Evolutionary conservation across 1,140 invertebrate genomes (phyloP), one percentile per base, ranked within the genome.

Genomic region (Platyura marginata): DNA sequence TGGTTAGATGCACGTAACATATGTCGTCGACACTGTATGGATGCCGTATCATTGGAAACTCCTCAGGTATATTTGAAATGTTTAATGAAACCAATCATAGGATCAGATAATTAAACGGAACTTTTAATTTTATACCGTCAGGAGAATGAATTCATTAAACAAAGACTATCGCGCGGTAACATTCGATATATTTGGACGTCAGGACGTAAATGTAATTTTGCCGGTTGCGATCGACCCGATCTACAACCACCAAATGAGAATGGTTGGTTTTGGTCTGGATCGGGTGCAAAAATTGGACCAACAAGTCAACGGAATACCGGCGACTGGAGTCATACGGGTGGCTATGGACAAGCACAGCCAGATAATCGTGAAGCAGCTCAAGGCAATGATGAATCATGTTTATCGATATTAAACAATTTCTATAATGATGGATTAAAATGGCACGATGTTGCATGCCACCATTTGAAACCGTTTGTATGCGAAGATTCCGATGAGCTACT

Each of bases 241-340:
- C 67, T 90, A 44, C 81, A 89, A 64, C 87, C 87, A 1, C 77
- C 80, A 41, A 85, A 90, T 53, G 68, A 88, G 29, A 90, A 90
- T 62, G 87, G 87, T 46, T 90, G 86, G 86, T 91, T 91, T 73
- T 91, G 86, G 86, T 86, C 82, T 15, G 87, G 86, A 44, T 88
- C 83, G 2, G 84, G 84, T 8, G 84, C 79, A 36, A 88, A 89
- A 64, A 85, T 91, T 48, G 84, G 85, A 35, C 75, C 85, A 29
- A 89, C 84, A 18, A 85, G 79, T 21, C 81, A 88, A 59, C 71
- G 84, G 43, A 87, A 87, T 59, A 77, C 81, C 29, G 85, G 85
- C 11, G 85, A 88, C 55, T 91, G 87, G 87, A 86, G 81, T 48
- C 65, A 70, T 48, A 90, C 84, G 25, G 86, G 86, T 37, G 86